phyloP scores from a whole-genome alignment of 2,113 vertebrate genomes.

The Smithornis capensis region DNA sequence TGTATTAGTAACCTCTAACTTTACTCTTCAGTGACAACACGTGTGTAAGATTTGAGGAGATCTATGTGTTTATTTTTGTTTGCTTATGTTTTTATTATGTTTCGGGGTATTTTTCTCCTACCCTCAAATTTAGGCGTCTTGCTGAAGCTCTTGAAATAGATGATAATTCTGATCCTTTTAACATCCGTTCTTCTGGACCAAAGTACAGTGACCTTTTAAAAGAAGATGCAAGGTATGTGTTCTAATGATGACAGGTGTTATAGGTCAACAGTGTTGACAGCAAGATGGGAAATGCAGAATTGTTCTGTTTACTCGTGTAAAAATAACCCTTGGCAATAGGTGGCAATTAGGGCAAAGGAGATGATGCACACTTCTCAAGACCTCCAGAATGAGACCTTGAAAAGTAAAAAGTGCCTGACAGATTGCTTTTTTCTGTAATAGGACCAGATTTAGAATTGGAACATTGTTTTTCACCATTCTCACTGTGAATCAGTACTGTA shows the following conservation, averaged over 20 bases:
- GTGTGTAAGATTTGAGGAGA: not conserved
- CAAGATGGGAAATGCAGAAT: not conserved
- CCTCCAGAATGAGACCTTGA: not conserved
- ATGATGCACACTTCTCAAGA: not conserved
- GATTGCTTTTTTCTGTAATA: not conserved
- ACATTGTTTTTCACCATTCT: not conserved
- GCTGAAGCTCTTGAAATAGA: conserved; percentile 94
- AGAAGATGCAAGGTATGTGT: conserved; percentile 89
- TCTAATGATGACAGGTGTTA: not conserved
- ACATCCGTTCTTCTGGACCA: conserved; percentile 79
- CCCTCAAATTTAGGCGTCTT: conserved; percentile 73
- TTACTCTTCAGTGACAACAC: not conserved
- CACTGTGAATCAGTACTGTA: not conserved
- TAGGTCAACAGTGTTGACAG: not conserved
- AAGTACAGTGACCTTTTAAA: conserved; percentile 93
- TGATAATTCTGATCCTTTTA: conserved; percentile 89
- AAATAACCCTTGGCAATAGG: not conserved
- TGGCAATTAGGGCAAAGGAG: not conserved
- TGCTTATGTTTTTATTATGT: not conserved
- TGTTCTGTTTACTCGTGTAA: not conserved
- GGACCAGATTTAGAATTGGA: not conserved
- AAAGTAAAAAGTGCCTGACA: not conserved
- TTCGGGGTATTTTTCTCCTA: not conserved
- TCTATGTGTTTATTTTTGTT: not conserved
- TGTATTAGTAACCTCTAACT: not conserved